phyloP scores from a whole-genome alignment of 2,888 invertebrate genomes.

The Leptopilina drosophilae region DNA sequence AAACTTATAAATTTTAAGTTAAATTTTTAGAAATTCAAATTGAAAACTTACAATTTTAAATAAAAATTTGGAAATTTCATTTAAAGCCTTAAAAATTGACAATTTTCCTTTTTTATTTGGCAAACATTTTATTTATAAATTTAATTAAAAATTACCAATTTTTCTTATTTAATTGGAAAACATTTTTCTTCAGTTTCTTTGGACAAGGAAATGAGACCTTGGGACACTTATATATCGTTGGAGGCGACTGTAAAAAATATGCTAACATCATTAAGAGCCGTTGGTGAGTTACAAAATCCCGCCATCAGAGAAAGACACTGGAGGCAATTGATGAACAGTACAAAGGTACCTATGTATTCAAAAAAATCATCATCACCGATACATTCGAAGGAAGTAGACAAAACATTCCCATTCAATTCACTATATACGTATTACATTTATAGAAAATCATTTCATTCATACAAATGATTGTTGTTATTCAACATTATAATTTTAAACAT shows the following conservation, averaged over 20 bases:
- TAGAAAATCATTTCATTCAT: neutral
- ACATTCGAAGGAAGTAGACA: neutral
- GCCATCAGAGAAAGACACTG: slow-evolving; percentile 97
- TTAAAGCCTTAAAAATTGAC: too few relatives aligned
- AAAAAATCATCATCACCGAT: slow-evolving; percentile 13
- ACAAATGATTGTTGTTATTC: neutral
- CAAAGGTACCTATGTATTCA: slow-evolving; percentile 83
- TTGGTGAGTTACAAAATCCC: slow-evolving; percentile 96
- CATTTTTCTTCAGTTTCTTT: slow-evolving; percentile 78
- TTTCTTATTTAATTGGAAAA: slow-evolving; percentile 50
- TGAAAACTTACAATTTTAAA: too few relatives aligned
- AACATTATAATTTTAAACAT: neutral
- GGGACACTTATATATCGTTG: slow-evolving; percentile 93
- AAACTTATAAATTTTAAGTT: neutral
- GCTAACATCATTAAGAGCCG: slow-evolving; percentile 95
- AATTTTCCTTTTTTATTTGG: too few relatives aligned
- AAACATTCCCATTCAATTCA: neutral
- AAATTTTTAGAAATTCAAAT: too few relatives aligned
- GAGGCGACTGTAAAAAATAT: slow-evolving; percentile 97
- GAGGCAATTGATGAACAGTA: slow-evolving; percentile 97
- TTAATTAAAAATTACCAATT: neutral
- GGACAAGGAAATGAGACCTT: slow-evolving; percentile 97
- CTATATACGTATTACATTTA: neutral
- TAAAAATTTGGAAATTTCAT: too few relatives aligned
- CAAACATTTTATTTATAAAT: too few relatives aligned